Evolutionary conservation across 2,113 vertebrate species (phyloP), one percentile per base, ranked within the genome.

Genomic region (Melanerpes aurifrons): DNA sequence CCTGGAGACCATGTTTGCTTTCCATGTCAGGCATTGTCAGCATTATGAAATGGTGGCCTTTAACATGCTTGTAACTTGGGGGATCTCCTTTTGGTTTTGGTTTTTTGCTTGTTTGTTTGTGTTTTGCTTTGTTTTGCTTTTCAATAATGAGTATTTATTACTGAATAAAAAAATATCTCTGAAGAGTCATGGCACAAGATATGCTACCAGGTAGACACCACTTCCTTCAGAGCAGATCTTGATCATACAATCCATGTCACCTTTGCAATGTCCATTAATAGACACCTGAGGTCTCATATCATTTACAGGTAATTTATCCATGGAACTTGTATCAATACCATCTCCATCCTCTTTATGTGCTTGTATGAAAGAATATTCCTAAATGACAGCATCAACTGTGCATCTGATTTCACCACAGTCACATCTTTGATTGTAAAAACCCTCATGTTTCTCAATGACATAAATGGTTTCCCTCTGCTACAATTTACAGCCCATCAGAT

Each of bases 1-100:
- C 20, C 72, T 50, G 50, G 67, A 84, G 21, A 64, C 58, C 12
- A 6, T 40, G 19, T 93, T 96, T 95, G 75, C 89, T 89, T 89
- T 89, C 76, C 43, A 2, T 26, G 87, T 70, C 87, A 94, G 79
- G 61, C 35, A 25, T 14, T 13, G 63, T 92, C 86, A 82, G 72
- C 37, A 18, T 93, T 32, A 28, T 45, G 76, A 87, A 72, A 72
- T 2, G 9, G 32, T 80, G 68, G 17, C 48, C 77, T 24, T 4
- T 9, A 29, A 67, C 20, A 7, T 29, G 15, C 56, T 54, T 28
- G 12, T 56, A 28, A 56, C 54, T 6, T 72, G 19, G 13, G 9
- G 0, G 0, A 9, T 45, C 50, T 26, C 5, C 6, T 4, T 21
- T 6, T 31, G 5, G 53, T 12, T 54, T 54, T 21, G 53, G 20